phyloP scores from a whole-genome alignment of 2,888 invertebrate species.

The Sipha maydis region DNA sequence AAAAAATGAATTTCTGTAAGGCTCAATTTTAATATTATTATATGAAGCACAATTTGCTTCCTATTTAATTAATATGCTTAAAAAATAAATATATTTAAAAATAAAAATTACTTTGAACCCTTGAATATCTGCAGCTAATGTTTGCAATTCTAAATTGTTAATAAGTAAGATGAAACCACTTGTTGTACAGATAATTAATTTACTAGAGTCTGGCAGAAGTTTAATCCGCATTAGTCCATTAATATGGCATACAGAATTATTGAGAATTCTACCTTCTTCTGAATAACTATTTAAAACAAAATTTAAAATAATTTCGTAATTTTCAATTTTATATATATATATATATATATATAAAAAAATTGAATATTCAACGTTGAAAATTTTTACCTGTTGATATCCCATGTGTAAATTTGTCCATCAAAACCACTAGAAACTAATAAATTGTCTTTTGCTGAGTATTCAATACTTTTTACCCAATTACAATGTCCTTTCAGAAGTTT shows the following conservation, averaged over 20 bases:
- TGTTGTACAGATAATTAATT: conserved; percentile 91
- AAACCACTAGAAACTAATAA: conserved; percentile 90
- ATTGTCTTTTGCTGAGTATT: conserved; percentile 86
- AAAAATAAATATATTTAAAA: neutral
- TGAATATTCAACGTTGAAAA: neutral
- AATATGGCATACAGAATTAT: conserved; percentile 83
- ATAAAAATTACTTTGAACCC: conserved; percentile 80
- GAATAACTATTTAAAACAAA: conserved; percentile 70
- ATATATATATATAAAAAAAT: neutral
- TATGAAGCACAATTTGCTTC: neutral
- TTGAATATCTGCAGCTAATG: conserved; percentile 81
- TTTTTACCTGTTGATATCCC: conserved; percentile 87
- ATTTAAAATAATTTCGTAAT: conserved; percentile 20
- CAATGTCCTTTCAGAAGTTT: conserved; percentile 85
- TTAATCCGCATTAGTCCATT: conserved; percentile 88
- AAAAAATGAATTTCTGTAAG: too few species aligned
- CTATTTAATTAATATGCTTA: conserved; percentile 9
- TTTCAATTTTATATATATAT: neutral
- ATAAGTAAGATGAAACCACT: conserved; percentile 90
- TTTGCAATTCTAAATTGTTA: conserved; percentile 85
- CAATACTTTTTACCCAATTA: conserved; percentile 97
- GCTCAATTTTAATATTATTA: neutral
- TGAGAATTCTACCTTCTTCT: conserved; percentile 80
- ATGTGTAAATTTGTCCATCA: conserved; percentile 92
- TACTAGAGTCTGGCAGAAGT: conserved; percentile 84